These are phyloP conservation scores for Stomorhina lunata DNA, from an alignment of 2,888 invertebrate genomes.

Conservation along the genomic window DNA sequence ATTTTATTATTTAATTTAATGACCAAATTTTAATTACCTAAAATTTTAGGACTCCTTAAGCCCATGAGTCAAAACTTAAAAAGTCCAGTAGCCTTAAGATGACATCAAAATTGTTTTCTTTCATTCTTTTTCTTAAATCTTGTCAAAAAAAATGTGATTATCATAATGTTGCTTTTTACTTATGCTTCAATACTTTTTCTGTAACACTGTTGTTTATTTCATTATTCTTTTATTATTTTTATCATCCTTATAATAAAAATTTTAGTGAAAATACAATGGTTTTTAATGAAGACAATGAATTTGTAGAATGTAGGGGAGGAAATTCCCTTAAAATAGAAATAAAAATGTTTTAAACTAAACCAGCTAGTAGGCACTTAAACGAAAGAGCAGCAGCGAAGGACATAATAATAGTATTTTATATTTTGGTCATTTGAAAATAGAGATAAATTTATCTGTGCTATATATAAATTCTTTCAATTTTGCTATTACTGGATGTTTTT, in stretches of 20 bases:
- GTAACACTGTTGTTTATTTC: background rate
- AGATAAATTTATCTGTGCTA: too few relatives aligned
- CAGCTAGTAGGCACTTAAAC: background rate
- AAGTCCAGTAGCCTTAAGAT: background rate
- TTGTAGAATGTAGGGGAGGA: too few relatives aligned
- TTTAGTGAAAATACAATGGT: background rate
- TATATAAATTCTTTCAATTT: too few relatives aligned
- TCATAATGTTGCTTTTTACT: constrained; percentile 5
- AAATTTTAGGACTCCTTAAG: too few relatives aligned
- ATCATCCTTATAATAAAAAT: background rate
- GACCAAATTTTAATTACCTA: background rate
- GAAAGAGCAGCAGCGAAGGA: background rate
- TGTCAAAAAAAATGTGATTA: background rate
- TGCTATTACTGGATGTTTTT: background rate
- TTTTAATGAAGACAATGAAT: constrained; percentile 27
- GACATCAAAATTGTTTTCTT: background rate
- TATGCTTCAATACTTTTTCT: background rate
- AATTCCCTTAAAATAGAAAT: background rate
- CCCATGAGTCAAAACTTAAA: too few relatives aligned
- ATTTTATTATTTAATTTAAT: background rate
- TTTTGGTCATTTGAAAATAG: too few relatives aligned
- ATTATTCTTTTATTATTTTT: background rate
- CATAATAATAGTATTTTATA: background rate
- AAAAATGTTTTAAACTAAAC: background rate
- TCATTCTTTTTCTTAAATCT: background rate